phyloP scores from a whole-genome alignment of 2,113 vertebrate genomes.

The Burhinus bistriatus region DNA sequence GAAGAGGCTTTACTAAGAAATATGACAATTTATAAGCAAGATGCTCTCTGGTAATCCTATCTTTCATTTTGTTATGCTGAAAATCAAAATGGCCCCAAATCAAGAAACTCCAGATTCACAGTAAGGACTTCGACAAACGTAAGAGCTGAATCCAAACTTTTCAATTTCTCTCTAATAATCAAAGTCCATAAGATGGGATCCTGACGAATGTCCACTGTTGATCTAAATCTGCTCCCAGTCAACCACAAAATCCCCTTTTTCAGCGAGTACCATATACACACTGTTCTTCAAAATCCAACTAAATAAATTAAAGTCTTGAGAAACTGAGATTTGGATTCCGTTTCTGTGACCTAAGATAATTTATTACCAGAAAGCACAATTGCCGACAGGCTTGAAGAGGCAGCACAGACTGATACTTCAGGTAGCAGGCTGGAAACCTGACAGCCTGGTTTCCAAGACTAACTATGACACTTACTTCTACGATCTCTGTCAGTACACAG shows the following conservation, averaged over 20 bases:
- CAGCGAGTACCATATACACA: fast-evolving
- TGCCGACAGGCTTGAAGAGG: neutral
- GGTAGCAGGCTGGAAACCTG: neutral
- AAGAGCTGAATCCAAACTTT: neutral
- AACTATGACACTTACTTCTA: no score
- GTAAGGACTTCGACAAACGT: neutral
- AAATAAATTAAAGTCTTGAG: neutral
- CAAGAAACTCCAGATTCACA: neutral
- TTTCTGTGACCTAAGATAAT: neutral
- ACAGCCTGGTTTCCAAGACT: neutral
- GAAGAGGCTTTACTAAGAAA: neutral
- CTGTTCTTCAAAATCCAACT: neutral
- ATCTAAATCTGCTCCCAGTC: neutral
- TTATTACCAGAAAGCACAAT: neutral
- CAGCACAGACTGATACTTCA: neutral
- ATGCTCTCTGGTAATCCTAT: neutral
- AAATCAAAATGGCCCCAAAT: neutral
- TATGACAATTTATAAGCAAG: neutral
- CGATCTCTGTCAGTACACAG: neutral
- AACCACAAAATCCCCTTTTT: neutral
- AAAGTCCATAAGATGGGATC: neutral
- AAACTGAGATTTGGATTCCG: neutral
- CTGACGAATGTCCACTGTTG: neutral
- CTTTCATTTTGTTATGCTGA: neutral
- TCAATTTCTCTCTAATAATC: neutral